Conservation (phyloP, 1,140 invertebrate species). For the Orius laevigatus region DNA sequence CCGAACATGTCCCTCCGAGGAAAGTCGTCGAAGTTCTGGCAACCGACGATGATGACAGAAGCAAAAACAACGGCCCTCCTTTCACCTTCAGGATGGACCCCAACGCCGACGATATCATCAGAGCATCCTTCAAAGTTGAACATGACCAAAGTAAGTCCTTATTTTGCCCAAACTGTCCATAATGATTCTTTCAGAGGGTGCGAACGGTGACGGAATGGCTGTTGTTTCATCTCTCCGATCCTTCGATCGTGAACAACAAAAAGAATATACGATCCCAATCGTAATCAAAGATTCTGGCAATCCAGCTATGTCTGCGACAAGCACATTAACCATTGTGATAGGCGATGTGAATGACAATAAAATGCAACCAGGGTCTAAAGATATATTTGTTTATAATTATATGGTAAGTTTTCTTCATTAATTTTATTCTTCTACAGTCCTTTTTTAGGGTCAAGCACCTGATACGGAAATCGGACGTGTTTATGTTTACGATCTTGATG, state of each 20-base stretch:
- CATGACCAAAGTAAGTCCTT: slow-evolving; percentile 69
- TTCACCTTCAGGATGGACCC: slow-evolving; percentile 87
- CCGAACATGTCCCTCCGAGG: slow-evolving; percentile 73
- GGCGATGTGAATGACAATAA: slow-evolving; percentile 94
- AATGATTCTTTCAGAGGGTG: slow-evolving; percentile 48
- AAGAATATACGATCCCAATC: slow-evolving; percentile 87
- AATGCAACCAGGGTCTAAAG: slow-evolving; percentile 90
- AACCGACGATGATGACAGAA: slow-evolving; percentile 86
- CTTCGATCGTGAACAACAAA: slow-evolving; percentile 89
- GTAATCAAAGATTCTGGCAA: slow-evolving; percentile 81
- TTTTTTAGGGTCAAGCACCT: slow-evolving; percentile 63
- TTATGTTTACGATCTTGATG: slow-evolving; percentile 90
- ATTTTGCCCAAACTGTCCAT: not conserved
- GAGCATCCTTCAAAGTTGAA: slow-evolving; percentile 85
- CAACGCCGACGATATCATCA: slow-evolving; percentile 78
- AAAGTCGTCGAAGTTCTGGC: slow-evolving; percentile 87
- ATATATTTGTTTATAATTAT: slow-evolving; percentile 94
- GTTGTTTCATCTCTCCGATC: slow-evolving; percentile 75
- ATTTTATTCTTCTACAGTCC: not conserved
- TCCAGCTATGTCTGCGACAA: slow-evolving; percentile 84
- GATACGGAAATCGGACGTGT: slow-evolving; percentile 88
- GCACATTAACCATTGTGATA: slow-evolving; percentile 85
- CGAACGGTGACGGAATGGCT: slow-evolving; percentile 90
- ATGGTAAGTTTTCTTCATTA: slow-evolving; percentile 31
- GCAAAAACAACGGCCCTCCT: slow-evolving; percentile 85